phyloP scores from a whole-genome alignment of 2,113 vertebrate genomes.

The Chaetops frenatus region DNA sequence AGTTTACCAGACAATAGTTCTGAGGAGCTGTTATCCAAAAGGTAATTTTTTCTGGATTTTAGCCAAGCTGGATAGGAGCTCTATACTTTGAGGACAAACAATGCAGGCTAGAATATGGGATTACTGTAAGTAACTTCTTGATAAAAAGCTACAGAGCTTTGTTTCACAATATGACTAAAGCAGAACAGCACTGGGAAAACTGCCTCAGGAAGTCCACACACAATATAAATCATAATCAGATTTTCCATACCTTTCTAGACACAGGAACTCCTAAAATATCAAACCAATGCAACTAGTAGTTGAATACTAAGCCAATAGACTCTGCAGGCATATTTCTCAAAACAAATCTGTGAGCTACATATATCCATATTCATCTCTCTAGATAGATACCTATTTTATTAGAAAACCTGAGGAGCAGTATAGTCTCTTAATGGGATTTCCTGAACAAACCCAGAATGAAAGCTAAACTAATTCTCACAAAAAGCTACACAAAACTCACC shows the following conservation, averaged over 20 bases:
- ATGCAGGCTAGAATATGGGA: neutral
- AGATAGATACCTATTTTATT: neutral
- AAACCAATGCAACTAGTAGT: neutral
- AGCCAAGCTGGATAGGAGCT: neutral
- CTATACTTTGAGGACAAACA: conserved; percentile 32
- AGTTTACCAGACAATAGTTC: neutral
- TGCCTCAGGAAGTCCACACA: conserved; percentile 70
- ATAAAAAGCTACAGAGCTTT: conserved; percentile 49
- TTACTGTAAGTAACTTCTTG: neutral
- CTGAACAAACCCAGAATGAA: neutral
- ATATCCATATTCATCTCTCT: neutral
- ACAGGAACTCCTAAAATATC: conserved; percentile 75
- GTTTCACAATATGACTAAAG: conserved; percentile 43
- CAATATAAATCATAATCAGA: conserved; percentile 69
- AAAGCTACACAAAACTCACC: neutral
- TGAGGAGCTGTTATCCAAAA: neutral
- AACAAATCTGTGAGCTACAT: neutral
- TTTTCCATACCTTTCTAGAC: conserved; percentile 70
- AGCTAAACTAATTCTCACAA: neutral
- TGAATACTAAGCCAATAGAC: neutral
- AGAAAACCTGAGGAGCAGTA: neutral
- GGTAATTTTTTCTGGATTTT: neutral
- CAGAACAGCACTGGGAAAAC: conserved; percentile 65
- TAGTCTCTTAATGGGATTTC: neutral
- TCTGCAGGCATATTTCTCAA: neutral